These are phyloP conservation scores for Caiman crocodilus DNA, from an alignment of 2,797 vertebrate species.

Conservation along the genomic window DNA sequence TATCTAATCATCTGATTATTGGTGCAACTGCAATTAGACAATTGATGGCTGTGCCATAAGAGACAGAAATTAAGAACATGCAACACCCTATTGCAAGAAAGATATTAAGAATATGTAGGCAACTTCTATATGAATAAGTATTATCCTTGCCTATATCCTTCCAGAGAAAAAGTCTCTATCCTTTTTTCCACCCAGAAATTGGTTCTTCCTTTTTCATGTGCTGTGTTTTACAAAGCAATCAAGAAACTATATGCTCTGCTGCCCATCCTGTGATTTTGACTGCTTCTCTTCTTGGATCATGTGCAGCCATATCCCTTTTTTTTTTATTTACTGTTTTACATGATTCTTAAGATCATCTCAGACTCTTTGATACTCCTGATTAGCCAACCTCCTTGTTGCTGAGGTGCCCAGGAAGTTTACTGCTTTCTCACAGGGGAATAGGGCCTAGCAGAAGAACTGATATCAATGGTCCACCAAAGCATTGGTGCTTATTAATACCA, in stretches of 20 bases:
- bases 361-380: neutral
- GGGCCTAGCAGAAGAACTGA: neutral
- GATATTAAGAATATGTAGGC: rapidly evolving
- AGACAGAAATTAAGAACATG: neutral
- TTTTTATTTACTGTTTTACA: neutral
- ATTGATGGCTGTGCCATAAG: neutral
- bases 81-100: neutral
- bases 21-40: neutral
- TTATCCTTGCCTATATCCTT: neutral
- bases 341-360: neutral
- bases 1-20: neutral
- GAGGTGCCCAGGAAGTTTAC: neutral
- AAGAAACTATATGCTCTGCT: neutral
- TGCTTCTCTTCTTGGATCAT: neutral
- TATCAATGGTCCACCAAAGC: neutral
- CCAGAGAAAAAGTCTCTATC: neutral
- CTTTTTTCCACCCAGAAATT: neutral
- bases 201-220: neutral
- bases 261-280: neutral
- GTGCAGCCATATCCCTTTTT: neutral
- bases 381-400: neutral
- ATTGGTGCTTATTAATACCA: neutral
- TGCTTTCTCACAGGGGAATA: neutral
- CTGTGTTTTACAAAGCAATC: neutral
- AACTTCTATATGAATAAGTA: neutral